Conservation (phyloP, 2,113 vertebrate species). For the Xyliphius kryptos region DNA sequence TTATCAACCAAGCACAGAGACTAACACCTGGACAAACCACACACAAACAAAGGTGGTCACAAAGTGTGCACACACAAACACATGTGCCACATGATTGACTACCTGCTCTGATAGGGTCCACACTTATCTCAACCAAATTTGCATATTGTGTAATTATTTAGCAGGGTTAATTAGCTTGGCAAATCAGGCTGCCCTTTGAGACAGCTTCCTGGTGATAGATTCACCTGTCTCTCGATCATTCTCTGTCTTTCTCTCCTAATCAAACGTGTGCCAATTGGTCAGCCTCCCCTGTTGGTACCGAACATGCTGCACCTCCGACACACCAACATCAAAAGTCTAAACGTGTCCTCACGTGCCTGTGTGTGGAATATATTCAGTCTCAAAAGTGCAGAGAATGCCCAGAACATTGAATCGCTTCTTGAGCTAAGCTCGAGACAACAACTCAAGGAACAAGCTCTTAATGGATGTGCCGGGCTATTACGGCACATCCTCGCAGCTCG, state of each 20-base stretch:
- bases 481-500: too few species aligned
- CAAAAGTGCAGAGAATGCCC: too few species aligned
- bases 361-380: too few species aligned
- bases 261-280: too few species aligned
- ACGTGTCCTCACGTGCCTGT: too few species aligned
- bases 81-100: constrained; percentile 74
- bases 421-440: too few species aligned
- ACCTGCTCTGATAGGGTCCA: constrained; percentile 74
- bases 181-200: constrained; percentile 84
- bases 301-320: too few species aligned
- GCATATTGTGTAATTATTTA: constrained; percentile 98
- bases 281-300: too few species aligned
- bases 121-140: constrained; percentile 95
- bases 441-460: too few species aligned
- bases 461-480: too few species aligned
- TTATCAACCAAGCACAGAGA: constrained; percentile 70
- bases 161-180: constrained; percentile 96
- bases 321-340: too few species aligned
- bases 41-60: neutral
- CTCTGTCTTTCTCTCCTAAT: constrained; percentile 15
- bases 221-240: constrained; percentile 54
- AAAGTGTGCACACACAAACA: constrained; percentile 21
- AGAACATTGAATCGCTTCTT: too few species aligned
- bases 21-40: constrained; percentile 54
- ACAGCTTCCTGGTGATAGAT: constrained; percentile 83